Conservation (phyloP, 2,797 vertebrate species). For the Micrastur ruficollis region DNA sequence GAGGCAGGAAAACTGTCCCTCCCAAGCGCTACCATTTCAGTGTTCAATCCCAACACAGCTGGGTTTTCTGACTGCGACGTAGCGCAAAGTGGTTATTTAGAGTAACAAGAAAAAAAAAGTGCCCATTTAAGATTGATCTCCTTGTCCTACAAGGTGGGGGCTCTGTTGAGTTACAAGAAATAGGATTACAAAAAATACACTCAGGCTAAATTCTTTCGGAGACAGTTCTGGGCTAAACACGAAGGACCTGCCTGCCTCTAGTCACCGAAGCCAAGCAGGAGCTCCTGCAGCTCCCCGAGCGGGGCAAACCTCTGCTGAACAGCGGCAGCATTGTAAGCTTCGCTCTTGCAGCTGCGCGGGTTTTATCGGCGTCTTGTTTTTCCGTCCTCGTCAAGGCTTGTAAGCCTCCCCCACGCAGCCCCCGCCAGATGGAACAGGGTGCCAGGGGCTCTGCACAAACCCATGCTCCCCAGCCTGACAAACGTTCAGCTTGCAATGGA, state of each 20-base stretch:
- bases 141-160: background rate
- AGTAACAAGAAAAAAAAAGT: background rate
- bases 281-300: background rate
- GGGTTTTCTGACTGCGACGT: accelerated
- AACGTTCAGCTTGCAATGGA: no score
- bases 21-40: background rate
- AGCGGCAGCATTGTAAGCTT: background rate
- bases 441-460: background rate
- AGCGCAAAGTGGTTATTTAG: background rate
- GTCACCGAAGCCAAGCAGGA: background rate
- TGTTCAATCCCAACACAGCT: accelerated
- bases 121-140: background rate
- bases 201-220: background rate
- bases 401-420: background rate
- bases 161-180: no score
- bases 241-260: background rate
- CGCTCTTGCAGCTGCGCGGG: accelerated
- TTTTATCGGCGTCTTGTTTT: background rate
- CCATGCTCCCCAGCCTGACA: background rate
- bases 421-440: background rate
- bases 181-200: background rate
- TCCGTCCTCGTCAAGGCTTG: accelerated
- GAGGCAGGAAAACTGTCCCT: background rate
- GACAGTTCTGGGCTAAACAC: no score
- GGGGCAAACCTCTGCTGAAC: background rate